Evolutionary conservation across 2,888 invertebrate species (phyloP).

Genomic region (Apamea crenata): DNA sequence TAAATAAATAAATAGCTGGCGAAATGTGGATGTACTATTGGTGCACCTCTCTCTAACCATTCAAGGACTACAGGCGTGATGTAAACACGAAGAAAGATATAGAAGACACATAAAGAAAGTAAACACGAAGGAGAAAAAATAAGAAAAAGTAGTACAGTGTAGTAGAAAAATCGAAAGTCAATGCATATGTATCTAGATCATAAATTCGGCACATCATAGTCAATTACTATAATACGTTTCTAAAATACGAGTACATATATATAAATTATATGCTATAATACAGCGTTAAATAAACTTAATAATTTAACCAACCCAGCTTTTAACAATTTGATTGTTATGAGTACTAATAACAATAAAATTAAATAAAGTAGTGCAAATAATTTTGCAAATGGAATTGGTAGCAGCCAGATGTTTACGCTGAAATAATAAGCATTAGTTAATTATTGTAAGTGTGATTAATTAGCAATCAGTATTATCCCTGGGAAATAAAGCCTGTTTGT

Average conservation of each 20-base stretch:
- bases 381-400: slow-evolving; percentile 31
- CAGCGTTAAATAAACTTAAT: not conserved
- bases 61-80: not conserved
- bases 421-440: slow-evolving; percentile 29
- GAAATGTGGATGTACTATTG: not conserved
- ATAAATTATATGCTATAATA: not conserved
- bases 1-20: too few species aligned
- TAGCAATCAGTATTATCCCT: slow-evolving; percentile 8
- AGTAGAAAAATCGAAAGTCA: not conserved
- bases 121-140: too few species aligned
- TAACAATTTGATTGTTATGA: not conserved
- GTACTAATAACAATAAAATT: not conserved
- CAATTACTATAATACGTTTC: slow-evolving; percentile 12
- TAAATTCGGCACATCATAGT: not conserved
- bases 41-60: not conserved
- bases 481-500: slow-evolving; percentile 3
- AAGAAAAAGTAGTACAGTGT: too few species aligned
- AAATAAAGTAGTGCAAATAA: slow-evolving; percentile 21
- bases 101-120: too few species aligned
- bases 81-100: too few species aligned
- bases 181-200: not conserved
- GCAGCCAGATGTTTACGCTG: slow-evolving; percentile 19
- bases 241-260: not conserved
- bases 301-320: slow-evolving; percentile 9
- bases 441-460: slow-evolving; percentile 36